Evolutionary conservation across 2,888 invertebrate genomes (phyloP).

Genomic region (Arrhopalites spinosus): DNA sequence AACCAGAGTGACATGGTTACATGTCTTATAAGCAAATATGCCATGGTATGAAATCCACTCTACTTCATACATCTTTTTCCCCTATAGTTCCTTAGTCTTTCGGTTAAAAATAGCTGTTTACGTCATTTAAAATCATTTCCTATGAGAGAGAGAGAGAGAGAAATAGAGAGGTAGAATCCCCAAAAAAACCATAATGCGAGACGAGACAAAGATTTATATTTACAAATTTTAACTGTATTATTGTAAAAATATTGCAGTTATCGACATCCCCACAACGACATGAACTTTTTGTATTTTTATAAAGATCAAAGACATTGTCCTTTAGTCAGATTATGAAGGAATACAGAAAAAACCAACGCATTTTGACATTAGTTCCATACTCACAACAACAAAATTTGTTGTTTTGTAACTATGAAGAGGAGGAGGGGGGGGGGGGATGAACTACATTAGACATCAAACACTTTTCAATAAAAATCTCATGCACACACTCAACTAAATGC

Average conservation of each 20-base stretch:
- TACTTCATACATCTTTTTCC: no score
- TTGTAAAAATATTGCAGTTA: not conserved
- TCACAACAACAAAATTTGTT: not conserved
- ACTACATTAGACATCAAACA: no score
- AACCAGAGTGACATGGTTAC: no score
- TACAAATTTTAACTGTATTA: not conserved
- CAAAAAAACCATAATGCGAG: not conserved
- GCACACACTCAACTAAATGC: constrained; percentile 7
- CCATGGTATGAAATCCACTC: no score
- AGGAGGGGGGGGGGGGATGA: not conserved
- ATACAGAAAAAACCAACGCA: no score
- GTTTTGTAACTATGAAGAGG: not conserved
- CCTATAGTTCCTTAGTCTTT: not conserved
- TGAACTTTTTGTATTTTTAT: not conserved
- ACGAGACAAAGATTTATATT: no score
- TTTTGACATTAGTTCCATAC: no score
- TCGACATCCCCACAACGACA: not conserved
- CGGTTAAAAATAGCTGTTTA: constrained; percentile 18
- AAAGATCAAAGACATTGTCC: not conserved
- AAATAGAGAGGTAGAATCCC: no score
- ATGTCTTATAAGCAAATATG: no score
- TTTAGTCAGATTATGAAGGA: no score
- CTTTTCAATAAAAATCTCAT: not conserved
- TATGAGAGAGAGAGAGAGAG: no score
- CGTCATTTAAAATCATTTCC: not conserved